phyloP scores from a whole-genome alignment of 2,888 invertebrate genomes.

The Arge pagana region DNA sequence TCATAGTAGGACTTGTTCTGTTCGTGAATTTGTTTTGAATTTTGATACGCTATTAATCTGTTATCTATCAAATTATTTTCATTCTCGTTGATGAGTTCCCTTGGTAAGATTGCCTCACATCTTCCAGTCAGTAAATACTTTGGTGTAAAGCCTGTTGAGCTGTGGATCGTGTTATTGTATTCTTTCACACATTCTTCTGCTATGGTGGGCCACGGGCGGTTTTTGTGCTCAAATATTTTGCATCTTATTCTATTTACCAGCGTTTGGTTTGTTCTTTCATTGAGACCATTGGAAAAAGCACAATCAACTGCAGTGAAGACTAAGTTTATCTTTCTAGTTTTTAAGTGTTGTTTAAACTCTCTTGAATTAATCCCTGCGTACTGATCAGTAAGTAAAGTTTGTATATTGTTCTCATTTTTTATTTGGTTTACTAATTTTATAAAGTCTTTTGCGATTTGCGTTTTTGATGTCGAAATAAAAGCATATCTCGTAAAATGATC shows the following conservation, averaged over 20 bases:
- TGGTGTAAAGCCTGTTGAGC: constrained; percentile 31
- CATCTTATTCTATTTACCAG: constrained; percentile 41
- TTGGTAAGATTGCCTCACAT: constrained; percentile 17
- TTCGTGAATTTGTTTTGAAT: constrained; percentile 26
- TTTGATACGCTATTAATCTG: constrained; percentile 15
- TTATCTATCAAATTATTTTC: constrained; percentile 6
- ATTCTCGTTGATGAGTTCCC: not conserved
- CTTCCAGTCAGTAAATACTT: constrained; percentile 33
- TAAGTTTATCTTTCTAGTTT: constrained; percentile 28
- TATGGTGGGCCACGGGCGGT: constrained; percentile 32
- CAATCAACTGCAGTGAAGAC: constrained; percentile 34
- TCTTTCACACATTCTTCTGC: constrained; percentile 34
- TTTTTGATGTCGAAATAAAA: constrained; percentile 20
- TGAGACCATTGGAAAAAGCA: constrained; percentile 31
- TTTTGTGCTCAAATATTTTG: constrained; percentile 37
- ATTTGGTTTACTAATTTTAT: constrained; percentile 32
- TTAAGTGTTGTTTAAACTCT: constrained; percentile 33
- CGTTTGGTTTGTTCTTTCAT: constrained; percentile 37
- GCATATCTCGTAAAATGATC: constrained; percentile 25
- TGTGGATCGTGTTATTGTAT: constrained; percentile 34
- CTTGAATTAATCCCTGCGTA: constrained; percentile 36
- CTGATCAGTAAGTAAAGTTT: constrained; percentile 33
- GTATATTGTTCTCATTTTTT: constrained; percentile 26
- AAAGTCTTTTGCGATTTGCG: constrained; percentile 29
- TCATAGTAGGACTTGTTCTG: constrained; percentile 30